Conservation (phyloP, 2,113 vertebrate genomes). For the Sorex fumeus region DNA sequence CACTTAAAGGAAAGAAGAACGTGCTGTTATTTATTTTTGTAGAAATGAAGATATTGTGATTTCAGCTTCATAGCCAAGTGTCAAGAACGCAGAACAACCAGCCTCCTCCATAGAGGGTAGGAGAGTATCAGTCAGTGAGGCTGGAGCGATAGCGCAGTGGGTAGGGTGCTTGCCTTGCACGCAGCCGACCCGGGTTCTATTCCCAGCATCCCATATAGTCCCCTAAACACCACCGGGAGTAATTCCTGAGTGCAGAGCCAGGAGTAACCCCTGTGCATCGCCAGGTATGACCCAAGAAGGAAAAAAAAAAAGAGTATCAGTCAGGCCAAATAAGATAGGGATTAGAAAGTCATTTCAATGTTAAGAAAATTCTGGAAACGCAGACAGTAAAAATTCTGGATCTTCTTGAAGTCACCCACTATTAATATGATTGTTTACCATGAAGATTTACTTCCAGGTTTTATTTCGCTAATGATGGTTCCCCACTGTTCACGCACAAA, state of each 20-base stretch:
- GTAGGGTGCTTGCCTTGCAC: too few species aligned
- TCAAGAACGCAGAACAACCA: slow-evolving; percentile 7
- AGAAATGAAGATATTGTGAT: slow-evolving; percentile 5
- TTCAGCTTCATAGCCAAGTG: background rate
- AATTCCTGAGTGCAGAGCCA: too few species aligned
- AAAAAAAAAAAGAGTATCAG: background rate
- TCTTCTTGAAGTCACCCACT: background rate
- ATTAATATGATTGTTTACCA: background rate
- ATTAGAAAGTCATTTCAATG: background rate
- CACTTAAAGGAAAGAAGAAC: background rate
- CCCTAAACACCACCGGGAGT: too few species aligned
- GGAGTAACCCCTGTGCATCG: too few species aligned
- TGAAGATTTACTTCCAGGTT: background rate
- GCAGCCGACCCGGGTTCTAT: too few species aligned
- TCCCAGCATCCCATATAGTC: too few species aligned
- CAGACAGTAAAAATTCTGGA: background rate
- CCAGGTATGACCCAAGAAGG: too few species aligned
- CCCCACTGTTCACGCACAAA: background rate
- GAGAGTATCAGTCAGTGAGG: background rate
- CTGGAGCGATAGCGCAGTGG: too few species aligned
- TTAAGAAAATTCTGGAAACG: background rate
- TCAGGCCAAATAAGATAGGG: background rate
- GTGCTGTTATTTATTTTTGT: background rate
- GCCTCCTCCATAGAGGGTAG: background rate
- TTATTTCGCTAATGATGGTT: background rate